Base-by-base conservation (phyloP, 2,888 invertebrate species). In the Drosophila birchii region DNA sequence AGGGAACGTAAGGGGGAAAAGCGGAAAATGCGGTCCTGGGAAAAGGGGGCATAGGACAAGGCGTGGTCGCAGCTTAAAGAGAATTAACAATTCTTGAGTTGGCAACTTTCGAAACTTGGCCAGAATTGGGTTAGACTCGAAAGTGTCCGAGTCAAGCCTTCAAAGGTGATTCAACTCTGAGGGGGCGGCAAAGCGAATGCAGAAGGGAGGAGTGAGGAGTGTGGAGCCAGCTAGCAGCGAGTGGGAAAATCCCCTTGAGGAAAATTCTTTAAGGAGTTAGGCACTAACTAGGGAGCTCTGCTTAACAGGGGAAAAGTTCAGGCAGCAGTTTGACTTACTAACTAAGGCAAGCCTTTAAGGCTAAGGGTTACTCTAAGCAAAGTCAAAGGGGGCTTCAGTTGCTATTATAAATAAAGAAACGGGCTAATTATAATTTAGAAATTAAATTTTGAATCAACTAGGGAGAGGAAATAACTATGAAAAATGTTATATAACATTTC, bases 1-100 rank as follows among this genome's bases (percentile, higher is more conserved):
- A 20, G 43, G 43, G 43, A 43, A 43, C 43, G 43, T 2, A 11
- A 23, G 16, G 23, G 16, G 23, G 29, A 18, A 39, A 39, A n/a
- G 47, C 38, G 29, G 32, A 41, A 39, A 47, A 47, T 34, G 36
- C 26, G 23, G 34, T n/a, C 45, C 7, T 6, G 43, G n/a, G 8
- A n/a, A n/a, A 29, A 23, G 20, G 29, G 29, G 4, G 47, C 47
- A 12, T 32, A 47, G 18, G 47, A 47, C 47, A 23, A 53, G 55
- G 39, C 34, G 39, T 49, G 67, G 67, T 36, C 43, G 36, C 51
- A 67, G 56, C 68, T 68, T 67, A 68, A 68, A 68, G 67, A 49
- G 68, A 68, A 68, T 68, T 68, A 68, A 68, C 68, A 68, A 68
- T 68, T 67, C 67, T 66, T 67, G 67, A 67, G 67, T 66, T 67